Evolutionary conservation across 2,113 vertebrate genomes (phyloP).

Genomic region (Seriola quinqueradiata): DNA sequence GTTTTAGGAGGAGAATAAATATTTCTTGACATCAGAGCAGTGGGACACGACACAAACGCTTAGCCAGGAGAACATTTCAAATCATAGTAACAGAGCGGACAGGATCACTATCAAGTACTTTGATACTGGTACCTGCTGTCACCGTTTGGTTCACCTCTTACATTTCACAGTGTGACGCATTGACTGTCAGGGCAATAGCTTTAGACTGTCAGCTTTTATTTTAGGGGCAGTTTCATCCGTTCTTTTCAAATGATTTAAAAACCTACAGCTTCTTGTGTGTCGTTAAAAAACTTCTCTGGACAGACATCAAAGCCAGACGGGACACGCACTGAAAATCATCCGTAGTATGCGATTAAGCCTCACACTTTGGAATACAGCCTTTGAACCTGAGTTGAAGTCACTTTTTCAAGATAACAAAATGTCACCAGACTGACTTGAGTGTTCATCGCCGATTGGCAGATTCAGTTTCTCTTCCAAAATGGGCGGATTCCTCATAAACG

Average conservation of each 20-base stretch:
- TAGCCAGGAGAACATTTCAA: neutral
- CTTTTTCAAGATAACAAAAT: slow-evolving; percentile 27
- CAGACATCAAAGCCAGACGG: neutral
- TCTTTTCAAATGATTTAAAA: neutral
- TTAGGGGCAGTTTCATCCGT: slow-evolving; percentile 4
- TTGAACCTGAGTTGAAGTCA: neutral
- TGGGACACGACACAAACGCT: neutral
- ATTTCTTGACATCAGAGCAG: slow-evolving; percentile 16
- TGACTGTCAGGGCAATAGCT: slow-evolving; percentile 15
- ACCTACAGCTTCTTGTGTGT: neutral
- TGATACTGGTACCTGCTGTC: slow-evolving; percentile 22
- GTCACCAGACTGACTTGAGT: neutral
- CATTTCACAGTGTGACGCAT: neutral
- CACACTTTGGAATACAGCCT: neutral
- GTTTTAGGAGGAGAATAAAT: slow-evolving; percentile 21
- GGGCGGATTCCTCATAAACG: too few relatives aligned
- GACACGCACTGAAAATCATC: neutral
- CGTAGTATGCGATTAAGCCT: neutral
- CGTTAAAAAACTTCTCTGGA: neutral
- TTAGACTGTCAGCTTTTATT: slow-evolving; percentile 18
- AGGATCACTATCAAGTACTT: slow-evolving; percentile 13
- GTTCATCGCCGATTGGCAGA: neutral
- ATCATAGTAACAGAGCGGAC: neutral
- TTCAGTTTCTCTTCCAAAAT: neutral
- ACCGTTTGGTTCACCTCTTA: slow-evolving; percentile 6